phyloP scores from a whole-genome alignment of 2,888 invertebrate genomes.

The Leucophora obtusa region DNA sequence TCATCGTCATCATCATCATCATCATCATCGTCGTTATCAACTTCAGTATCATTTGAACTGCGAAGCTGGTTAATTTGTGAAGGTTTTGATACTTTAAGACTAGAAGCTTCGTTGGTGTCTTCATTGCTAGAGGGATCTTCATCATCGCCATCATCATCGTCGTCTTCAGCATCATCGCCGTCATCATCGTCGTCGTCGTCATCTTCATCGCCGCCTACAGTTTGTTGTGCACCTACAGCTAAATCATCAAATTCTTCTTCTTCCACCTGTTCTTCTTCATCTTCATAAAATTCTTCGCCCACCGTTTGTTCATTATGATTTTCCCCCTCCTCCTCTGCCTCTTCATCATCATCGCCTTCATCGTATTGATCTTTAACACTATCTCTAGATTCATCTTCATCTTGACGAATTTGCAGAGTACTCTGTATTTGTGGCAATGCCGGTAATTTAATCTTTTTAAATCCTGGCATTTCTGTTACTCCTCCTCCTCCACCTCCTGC shows the following conservation, averaged over 20 bases:
- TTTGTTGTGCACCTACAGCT: constrained; percentile 65
- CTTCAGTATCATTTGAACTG: constrained; percentile 58
- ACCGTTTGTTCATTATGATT: constrained; percentile 33
- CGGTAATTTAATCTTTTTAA: constrained; percentile 67
- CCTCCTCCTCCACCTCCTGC: background rate
- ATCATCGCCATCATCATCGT: constrained; percentile 62
- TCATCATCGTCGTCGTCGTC: constrained; percentile 63
- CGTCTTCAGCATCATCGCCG: constrained; percentile 64
- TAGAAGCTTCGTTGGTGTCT: constrained; percentile 48
- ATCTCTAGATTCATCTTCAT: constrained; percentile 58
- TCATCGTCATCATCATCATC: constrained; percentile 59
- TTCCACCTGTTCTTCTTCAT: constrained; percentile 64
- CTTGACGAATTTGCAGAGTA: constrained; percentile 9
- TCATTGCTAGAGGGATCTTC: constrained; percentile 59
- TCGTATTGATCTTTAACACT: constrained; percentile 61
- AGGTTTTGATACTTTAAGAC: constrained; percentile 19
- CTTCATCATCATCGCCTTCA: constrained; percentile 61
- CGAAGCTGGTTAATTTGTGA: constrained; percentile 40
- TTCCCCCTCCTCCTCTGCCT: constrained; percentile 47
- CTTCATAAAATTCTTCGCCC: constrained; percentile 61
- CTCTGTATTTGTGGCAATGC: constrained; percentile 37
- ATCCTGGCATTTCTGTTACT: constrained; percentile 27
- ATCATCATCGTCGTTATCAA: constrained; percentile 56
- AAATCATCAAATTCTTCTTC: constrained; percentile 68
- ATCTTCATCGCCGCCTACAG: constrained; percentile 65